Evolutionary conservation across 2,797 vertebrate genomes (phyloP).

Genomic region (Onychomys torridus): DNA sequence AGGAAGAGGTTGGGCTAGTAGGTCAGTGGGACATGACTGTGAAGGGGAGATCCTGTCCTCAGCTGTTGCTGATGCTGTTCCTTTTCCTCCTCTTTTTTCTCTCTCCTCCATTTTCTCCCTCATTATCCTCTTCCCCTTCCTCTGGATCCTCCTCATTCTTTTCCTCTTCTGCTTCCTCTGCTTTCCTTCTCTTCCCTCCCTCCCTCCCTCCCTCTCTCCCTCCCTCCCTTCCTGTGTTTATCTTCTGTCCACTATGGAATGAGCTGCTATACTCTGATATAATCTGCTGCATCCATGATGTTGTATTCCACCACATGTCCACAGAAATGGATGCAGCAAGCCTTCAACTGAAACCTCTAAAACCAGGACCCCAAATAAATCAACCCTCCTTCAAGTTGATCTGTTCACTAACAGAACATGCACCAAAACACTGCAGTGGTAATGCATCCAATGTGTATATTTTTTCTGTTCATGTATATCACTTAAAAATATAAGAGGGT

Average conservation of each 20-base stretch:
- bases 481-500: not conserved
- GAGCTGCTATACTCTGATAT: not conserved
- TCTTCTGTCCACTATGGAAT: not conserved
- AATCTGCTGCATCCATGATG: not conserved
- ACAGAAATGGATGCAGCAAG: not conserved
- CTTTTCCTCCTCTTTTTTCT: not conserved
- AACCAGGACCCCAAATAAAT: not conserved
- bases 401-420: not conserved
- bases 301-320: not conserved
- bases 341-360: not conserved
- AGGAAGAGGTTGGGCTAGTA: not conserved
- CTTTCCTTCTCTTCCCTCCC: too few species aligned
- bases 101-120: not conserved
- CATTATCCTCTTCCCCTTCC: not conserved
- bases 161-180: too few species aligned
- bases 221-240: not conserved
- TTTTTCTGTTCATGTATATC: not conserved
- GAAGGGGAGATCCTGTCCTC: not conserved
- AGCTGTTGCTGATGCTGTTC: not conserved
- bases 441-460: too few species aligned
- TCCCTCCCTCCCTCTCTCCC: not conserved
- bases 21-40: not conserved
- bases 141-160: not conserved
- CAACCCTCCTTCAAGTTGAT: not conserved
- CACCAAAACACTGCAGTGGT: not conserved